Base-by-base conservation (phyloP, 2,797 vertebrate species). In the Acanthiza pusilla region DNA sequence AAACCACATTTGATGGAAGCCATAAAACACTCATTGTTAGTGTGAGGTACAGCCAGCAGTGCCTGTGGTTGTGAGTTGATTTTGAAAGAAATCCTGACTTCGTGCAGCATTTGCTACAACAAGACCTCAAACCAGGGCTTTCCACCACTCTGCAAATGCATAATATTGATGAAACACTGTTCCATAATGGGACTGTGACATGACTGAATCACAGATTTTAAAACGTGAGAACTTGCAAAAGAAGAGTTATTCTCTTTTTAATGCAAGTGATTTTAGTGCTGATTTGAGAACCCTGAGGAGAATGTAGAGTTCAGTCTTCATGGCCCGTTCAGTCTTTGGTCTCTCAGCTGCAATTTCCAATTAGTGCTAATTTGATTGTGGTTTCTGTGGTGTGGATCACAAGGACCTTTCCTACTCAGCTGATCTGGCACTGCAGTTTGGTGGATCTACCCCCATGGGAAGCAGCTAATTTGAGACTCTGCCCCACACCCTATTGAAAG, bases 351-450 rank as follows among this genome's bases (percentile, higher is more conserved):
- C 36, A 47, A 71, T 94, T 93, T 91, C 57, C 91, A 96, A 87
- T 96, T 93, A 90, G 61, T 48, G 74, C 10, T 85, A 77, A 94
- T 93, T 87, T 93, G 93, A 87, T 93, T 94, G 93, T 89, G 89
- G 83, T 94, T 96, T 95, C 93, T 79, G 80, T 81, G 82, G 82
- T 54, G 70, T 84, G 79, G 84, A 53, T 81, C 75, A 68, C 11
- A 51, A 81, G 0, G 16, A 84, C 60, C 40, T 88, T 86, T 84
- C 51, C 66, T 68, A 78, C 85, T 42, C 93, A 36, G 54, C 32
- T 74, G 77, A 47, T 79, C 34, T 62, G 32, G 67, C 48, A 25
- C 55, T 82, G 83, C 79, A 93, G 21, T 80, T 95, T 67, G 60
- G 89, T 88, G 71, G 87, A 78, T 86, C 74, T 81, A 78, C 82